phyloP scores from a whole-genome alignment of 2,888 invertebrate genomes.

The Chalcis sispes region DNA sequence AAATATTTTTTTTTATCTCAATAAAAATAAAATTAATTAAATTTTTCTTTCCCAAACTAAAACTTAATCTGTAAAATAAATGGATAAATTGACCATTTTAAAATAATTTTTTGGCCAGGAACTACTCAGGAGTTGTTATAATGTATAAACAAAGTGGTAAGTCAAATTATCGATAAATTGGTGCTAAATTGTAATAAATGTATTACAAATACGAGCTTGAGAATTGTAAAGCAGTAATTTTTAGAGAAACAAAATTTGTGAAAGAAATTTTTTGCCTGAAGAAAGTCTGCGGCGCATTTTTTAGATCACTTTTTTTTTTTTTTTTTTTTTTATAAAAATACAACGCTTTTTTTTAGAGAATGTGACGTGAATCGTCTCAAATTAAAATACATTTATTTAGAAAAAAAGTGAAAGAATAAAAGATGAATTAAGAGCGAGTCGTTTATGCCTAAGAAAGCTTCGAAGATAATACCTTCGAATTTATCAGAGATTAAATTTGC shows the following conservation, averaged over 20 bases:
- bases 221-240: constrained; percentile 3
- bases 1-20: not conserved
- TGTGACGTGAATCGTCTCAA: constrained; percentile 26
- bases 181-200: constrained; percentile 39
- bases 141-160: constrained; percentile 19
- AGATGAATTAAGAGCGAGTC: constrained; percentile 5
- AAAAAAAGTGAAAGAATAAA: constrained; percentile 1
- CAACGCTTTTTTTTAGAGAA: constrained; percentile 43
- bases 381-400: constrained; percentile 35
- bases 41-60: not conserved
- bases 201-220: constrained; percentile 31
- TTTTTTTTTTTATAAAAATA: constrained; percentile 42
- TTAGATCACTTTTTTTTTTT: constrained; percentile 52
- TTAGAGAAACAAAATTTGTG: constrained; percentile 15
- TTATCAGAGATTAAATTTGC: constrained; percentile 45
- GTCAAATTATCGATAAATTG: constrained; percentile 31
- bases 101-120: constrained; percentile 39
- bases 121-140: constrained; percentile 26
- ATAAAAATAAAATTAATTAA: not conserved
- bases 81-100: not conserved
- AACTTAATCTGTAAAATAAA: constrained; percentile 2
- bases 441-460: constrained; percentile 44
- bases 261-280: constrained; percentile 19
- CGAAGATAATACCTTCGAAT: constrained; percentile 32
- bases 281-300: constrained; percentile 50